phyloP scores from a whole-genome alignment of 2,888 invertebrate genomes.

The Mystacides longicornis region DNA sequence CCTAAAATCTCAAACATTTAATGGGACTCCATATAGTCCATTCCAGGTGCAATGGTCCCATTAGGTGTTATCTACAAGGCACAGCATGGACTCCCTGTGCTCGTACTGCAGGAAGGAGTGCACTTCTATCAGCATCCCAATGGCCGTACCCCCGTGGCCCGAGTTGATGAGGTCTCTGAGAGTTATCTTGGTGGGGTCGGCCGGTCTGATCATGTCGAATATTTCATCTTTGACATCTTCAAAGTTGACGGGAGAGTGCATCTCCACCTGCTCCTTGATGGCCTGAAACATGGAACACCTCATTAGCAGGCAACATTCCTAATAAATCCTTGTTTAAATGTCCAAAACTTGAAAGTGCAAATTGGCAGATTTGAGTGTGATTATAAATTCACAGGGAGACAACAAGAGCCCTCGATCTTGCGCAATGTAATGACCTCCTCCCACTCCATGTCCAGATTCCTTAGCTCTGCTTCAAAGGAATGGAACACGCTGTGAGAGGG shows the following conservation, averaged over 20 bases:
- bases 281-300: constrained; percentile 61
- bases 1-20: no score
- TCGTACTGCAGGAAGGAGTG: constrained; percentile 97
- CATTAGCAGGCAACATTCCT: no score
- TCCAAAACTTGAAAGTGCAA: no score
- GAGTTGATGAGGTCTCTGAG: constrained; percentile 78
- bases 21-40: background rate
- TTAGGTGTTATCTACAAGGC: background rate
- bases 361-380: no score
- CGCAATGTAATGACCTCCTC: no score
- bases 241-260: constrained; percentile 80
- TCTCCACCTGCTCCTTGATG: constrained; percentile 84
- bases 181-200: constrained; percentile 75
- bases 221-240: constrained; percentile 96
- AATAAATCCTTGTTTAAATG: no score
- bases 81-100: constrained; percentile 65
- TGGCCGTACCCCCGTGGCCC: constrained; percentile 89
- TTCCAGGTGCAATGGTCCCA: no score
- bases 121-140: constrained; percentile 89
- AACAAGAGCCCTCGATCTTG: no score
- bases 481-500: no score
- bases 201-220: constrained; percentile 95
- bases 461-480: no score
- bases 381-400: no score
- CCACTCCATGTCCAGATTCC: no score